phyloP scores from a whole-genome alignment of 2,888 invertebrate genomes.

The Anoplius nigerrimus region DNA sequence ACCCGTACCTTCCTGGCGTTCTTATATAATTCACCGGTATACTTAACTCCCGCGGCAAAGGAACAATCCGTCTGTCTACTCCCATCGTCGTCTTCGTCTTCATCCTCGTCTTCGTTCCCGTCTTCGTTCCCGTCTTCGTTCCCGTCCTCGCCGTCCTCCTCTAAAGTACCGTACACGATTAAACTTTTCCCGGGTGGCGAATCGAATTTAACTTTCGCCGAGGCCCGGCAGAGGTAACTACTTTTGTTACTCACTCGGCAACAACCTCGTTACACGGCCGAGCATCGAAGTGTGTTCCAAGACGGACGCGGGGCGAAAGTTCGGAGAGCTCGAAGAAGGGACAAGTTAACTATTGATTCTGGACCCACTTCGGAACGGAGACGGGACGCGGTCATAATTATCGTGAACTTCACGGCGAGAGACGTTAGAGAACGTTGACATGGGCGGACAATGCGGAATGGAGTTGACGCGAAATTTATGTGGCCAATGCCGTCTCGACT shows the following conservation, averaged over 20 bases:
- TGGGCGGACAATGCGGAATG: conserved; percentile 6
- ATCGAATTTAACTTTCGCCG: conserved; percentile 71
- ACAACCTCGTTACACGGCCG: conserved; percentile 60
- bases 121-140: too few species aligned
- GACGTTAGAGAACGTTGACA: not conserved
- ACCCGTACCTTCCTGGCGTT: conserved; percentile 32
- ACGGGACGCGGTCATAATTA: conserved; percentile 34
- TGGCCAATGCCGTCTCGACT: not conserved
- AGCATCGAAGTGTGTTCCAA: conserved; percentile 43
- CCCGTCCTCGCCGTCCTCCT: conserved; percentile 14
- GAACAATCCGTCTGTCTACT: conserved; percentile 53
- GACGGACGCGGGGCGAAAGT: conserved; percentile 43
- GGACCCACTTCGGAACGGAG: not conserved
- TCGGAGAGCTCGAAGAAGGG: conserved; percentile 33
- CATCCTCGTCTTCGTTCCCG: too few species aligned
- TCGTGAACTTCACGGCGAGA: conserved; percentile 21
- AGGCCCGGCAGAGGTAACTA: conserved; percentile 60
- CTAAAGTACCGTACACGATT: conserved; percentile 64
- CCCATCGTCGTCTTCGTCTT: too few species aligned
- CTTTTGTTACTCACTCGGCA: conserved; percentile 64
- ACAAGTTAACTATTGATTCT: conserved; percentile 53
- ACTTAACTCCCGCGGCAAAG: conserved; percentile 42
- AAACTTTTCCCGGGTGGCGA: conserved; percentile 65
- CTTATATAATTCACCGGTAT: conserved; percentile 49
- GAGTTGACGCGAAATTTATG: not conserved